Evolutionary conservation across 2,888 invertebrate species (phyloP), one percentile per base, ranked within the genome.

Genomic region (Thymelicus lineola): DNA sequence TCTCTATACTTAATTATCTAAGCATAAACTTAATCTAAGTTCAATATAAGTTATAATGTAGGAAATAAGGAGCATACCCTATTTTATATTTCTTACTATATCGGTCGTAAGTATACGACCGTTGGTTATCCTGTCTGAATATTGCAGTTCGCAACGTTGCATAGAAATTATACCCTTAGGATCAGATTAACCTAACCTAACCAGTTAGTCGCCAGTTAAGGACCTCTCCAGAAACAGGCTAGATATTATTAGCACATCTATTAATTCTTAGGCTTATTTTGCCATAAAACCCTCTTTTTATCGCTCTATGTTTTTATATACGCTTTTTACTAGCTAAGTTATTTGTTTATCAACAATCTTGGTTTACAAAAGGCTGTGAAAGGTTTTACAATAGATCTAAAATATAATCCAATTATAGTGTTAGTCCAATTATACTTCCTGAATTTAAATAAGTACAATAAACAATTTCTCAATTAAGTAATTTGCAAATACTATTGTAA

Each of bases 161-260:
- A 38, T 28, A 55, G 61, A 45, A 61, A 53, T 61, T 28, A 61
- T 61, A 60, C 14, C 42, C 61, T 17, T 35, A 17, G 60, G 53
- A 61, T 55, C 61, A 55, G 67, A 59, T 67, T 67, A 67, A 60
- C 55, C 45, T 61, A 36, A 55, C 55, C 67, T 35, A 61, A 67
- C 67, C 45, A 50, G 61, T 67, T 67, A 61, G 45, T 53, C 35
- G 36, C 12, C 50, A 36, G 66, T 35, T 46, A 66, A 61, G 55
- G 36, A 55, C 61, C 61, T 55, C 45, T 57, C 45, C 28, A 35
- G 35, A 53, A 45, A 67, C 67, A 46, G 55, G 55, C 35, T 55
- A 35, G 61, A 55, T 67, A 48, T 53, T 67, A 10, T 55, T 55
- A 61, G 48, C 38, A 48, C 50, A 6, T 20, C 48, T n/a, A 66